Percentiles rank a stretch among this genome's conserved stretches.
Conservation (phyloP, 2,797 vertebrate genomes). For the Acanthis flammea region DNA sequence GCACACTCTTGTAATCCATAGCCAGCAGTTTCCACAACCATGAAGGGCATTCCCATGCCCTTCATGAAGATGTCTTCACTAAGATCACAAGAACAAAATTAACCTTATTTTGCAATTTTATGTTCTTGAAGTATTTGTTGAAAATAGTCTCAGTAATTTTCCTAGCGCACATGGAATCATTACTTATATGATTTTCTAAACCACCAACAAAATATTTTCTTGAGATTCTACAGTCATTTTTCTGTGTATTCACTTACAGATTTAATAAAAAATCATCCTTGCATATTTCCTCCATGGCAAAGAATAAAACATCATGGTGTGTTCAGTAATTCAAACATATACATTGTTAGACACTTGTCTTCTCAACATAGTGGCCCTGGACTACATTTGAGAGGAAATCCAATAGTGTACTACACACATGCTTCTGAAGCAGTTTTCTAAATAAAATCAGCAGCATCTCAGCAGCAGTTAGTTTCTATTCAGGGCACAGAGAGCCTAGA, state of each 20-base stretch:
- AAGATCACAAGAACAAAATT: background rate
- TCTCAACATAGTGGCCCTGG: background rate
- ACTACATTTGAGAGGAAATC: background rate
- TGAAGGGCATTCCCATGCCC: background rate
- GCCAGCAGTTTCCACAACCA: background rate
- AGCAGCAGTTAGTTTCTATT: background rate
- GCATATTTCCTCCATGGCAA: background rate
- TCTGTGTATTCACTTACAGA: background rate
- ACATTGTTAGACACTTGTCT: background rate
- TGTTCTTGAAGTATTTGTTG: background rate
- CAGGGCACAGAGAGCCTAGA: background rate
- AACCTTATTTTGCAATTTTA: background rate
- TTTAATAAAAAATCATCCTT: background rate
- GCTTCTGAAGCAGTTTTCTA: background rate
- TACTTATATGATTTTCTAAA: background rate
- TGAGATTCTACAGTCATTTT: background rate
- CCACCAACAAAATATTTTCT: background rate
- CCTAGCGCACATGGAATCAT: background rate
- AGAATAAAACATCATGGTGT: accelerated
- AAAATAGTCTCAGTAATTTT: background rate
- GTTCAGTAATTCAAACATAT: background rate
- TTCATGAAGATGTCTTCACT: background rate
- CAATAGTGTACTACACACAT: background rate
- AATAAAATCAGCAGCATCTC: background rate
- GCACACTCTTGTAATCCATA: background rate